A percentile compares a stretch with the other conserved stretches of the same genome.
Conservation (phyloP, 2,113 vertebrate species). For the Pachypanchax playfairii region DNA sequence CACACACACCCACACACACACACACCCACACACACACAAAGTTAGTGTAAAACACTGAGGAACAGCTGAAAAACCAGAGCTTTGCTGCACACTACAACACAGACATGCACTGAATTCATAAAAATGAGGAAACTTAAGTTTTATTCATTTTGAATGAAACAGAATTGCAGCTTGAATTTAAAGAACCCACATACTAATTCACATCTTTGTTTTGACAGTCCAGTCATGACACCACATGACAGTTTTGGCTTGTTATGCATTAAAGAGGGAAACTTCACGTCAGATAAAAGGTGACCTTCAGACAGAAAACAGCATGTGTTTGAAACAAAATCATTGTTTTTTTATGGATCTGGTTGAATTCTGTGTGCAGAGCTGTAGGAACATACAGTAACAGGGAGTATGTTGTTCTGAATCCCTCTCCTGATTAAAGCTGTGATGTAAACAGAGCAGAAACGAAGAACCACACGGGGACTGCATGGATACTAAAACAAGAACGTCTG, state of each 20-base stretch:
- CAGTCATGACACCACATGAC: too few species aligned
- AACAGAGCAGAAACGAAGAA: not conserved
- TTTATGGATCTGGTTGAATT: not conserved
- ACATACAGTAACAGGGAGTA: conserved; percentile 3
- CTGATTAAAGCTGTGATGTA: not conserved
- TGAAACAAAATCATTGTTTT: not conserved
- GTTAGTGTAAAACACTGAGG: not conserved
- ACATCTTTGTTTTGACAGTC: too few species aligned
- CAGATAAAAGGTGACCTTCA: not conserved
- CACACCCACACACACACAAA: not conserved
- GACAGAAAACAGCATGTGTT: not conserved
- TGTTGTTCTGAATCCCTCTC: not conserved
- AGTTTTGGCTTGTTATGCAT: too few species aligned
- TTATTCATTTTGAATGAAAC: too few species aligned
- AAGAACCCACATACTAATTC: too few species aligned
- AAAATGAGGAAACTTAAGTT: too few species aligned
- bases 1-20: too few species aligned
- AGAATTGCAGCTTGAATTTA: too few species aligned
- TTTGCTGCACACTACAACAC: not conserved
- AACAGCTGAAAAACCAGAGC: too few species aligned
- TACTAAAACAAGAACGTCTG: conserved; percentile 18
- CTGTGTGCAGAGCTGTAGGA: not conserved
- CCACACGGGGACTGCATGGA: conserved; percentile 1
- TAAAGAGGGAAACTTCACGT: too few species aligned
- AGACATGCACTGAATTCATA: not conserved